phyloP scores from a whole-genome alignment of 2,113 vertebrate species.

The Platycercus adscitus region DNA sequence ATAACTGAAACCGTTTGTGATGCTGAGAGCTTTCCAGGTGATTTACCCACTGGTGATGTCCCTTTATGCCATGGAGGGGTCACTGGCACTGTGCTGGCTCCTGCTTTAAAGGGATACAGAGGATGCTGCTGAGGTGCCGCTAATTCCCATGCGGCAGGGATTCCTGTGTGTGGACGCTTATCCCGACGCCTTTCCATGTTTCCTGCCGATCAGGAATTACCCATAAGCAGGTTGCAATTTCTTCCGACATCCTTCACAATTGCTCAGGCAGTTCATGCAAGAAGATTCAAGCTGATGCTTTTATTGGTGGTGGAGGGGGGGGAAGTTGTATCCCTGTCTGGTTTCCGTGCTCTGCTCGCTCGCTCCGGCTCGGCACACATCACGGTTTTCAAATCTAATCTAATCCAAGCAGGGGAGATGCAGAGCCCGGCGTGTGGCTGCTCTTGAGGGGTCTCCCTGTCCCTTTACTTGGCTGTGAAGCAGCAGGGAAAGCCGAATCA shows the following conservation, averaged over 20 bases:
- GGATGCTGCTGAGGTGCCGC: neutral
- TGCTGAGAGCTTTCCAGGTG: neutral
- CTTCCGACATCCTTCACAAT: neutral
- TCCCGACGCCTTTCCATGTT: fast-evolving
- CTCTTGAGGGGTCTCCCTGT: neutral
- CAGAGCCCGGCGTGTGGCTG: neutral
- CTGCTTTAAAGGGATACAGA: fast-evolving
- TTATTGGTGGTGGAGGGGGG: neutral
- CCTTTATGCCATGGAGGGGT: neutral
- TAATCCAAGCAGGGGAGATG: neutral
- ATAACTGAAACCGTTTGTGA: neutral
- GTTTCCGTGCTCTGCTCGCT: neutral
- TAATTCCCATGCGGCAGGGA: neutral
- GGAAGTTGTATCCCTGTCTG: neutral
- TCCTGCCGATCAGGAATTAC: neutral
- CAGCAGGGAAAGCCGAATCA: neutral
- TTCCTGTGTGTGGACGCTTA: fast-evolving
- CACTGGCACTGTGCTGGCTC: fast-evolving
- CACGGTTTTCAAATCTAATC: slow-evolving; percentile 12
- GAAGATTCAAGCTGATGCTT: neutral
- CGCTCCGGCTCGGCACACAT: neutral
- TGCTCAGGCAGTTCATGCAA: neutral
- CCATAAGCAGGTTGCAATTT: neutral
- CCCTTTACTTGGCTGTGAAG: neutral
- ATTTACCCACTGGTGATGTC: fast-evolving